These are phyloP conservation scores for Xylota segnis DNA, from an alignment of 2,888 invertebrate genomes.

Conservation along the genomic window DNA sequence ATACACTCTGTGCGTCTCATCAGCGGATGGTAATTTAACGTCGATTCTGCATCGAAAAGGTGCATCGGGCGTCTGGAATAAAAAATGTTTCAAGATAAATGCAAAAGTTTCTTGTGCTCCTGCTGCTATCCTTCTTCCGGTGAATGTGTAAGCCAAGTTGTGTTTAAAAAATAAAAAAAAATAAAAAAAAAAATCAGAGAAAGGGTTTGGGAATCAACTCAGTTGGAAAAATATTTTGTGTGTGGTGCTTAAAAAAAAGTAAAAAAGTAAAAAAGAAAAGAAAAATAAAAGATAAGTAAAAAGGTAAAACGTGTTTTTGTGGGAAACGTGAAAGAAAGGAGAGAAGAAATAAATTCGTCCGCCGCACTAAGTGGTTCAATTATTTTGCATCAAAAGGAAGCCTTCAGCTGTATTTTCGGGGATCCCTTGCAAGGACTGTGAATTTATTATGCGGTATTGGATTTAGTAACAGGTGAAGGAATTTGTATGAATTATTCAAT, in stretches of 20 bases:
- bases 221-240: slow-evolving; percentile 70
- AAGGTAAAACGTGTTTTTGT: slow-evolving; percentile 76
- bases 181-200: slow-evolving; percentile 54
- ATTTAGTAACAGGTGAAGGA: slow-evolving; percentile 71
- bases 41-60: slow-evolving; percentile 50
- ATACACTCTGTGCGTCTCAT: slow-evolving; percentile 61
- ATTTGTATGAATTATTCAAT: slow-evolving; percentile 57
- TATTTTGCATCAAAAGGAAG: slow-evolving; percentile 71
- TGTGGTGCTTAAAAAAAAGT: slow-evolving; percentile 56
- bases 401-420: slow-evolving; percentile 44
- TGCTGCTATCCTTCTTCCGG: slow-evolving; percentile 63
- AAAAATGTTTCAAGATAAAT: slow-evolving; percentile 67
- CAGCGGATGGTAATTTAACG: slow-evolving; percentile 43
- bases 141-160: slow-evolving; percentile 55
- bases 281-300: slow-evolving; percentile 64
- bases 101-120: slow-evolving; percentile 61
- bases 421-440: slow-evolving; percentile 49
- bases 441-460: slow-evolving; percentile 71
- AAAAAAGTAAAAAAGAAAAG: slow-evolving; percentile 33
- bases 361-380: slow-evolving; percentile 75
- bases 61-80: slow-evolving; percentile 59
- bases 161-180: slow-evolving; percentile 48
- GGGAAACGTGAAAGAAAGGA: slow-evolving; percentile 68
- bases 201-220: slow-evolving; percentile 71
- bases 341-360: slow-evolving; percentile 70